Conservation (phyloP, 1,140 invertebrate genomes). For the Cyrtorhinus lividipennis region DNA sequence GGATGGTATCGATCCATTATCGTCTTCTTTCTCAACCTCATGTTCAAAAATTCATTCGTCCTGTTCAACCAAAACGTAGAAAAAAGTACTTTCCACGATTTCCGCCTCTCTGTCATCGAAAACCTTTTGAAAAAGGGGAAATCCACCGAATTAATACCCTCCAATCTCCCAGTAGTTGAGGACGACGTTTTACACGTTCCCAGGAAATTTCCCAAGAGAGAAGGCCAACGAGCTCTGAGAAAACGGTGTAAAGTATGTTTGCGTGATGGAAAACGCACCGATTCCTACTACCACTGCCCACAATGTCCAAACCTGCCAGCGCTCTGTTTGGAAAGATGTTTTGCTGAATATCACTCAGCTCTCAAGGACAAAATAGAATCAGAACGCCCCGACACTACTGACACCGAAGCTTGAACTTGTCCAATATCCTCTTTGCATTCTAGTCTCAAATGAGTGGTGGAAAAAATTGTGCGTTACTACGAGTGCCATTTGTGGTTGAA, state of each 20-base stretch:
- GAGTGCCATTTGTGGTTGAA: too few relatives aligned
- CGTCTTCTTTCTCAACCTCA: not conserved
- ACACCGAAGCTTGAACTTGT: too few relatives aligned
- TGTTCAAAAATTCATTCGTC: not conserved
- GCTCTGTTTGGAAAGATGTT: not conserved
- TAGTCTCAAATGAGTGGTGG: too few relatives aligned
- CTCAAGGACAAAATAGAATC: not conserved
- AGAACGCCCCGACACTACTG: too few relatives aligned
- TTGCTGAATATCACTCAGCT: not conserved
- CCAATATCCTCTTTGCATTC: too few relatives aligned
- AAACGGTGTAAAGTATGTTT: slow-evolving; percentile 3
- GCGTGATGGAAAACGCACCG: not conserved
- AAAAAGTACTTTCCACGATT: not conserved
- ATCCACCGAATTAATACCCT: not conserved
- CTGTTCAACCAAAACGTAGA: not conserved
- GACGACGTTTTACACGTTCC: not conserved
- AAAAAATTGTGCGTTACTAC: too few relatives aligned
- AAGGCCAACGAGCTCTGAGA: not conserved
- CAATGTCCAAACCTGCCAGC: not conserved
- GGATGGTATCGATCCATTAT: not conserved
- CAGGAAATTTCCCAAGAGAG: not conserved
- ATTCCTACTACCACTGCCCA: not conserved
- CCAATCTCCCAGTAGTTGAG: not conserved
- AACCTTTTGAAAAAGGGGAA: not conserved
- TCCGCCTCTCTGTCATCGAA: not conserved